phyloP scores from a whole-genome alignment of 92 coral and sea anemone genomes.

The Blastomussa wellsi region DNA sequence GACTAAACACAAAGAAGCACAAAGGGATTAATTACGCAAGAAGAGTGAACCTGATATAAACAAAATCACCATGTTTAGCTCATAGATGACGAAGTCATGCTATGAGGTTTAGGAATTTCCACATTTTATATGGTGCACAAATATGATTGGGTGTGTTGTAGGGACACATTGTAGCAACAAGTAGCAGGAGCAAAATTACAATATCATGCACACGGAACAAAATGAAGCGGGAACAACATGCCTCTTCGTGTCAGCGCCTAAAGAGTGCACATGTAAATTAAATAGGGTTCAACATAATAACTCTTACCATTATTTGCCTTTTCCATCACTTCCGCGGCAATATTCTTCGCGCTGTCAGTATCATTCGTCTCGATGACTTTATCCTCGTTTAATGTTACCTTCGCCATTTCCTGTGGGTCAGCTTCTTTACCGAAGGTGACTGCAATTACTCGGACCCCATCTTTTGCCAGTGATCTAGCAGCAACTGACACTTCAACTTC shows the following conservation, averaged over 20 bases:
- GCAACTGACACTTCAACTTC: constrained; percentile 53
- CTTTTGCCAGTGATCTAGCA: constrained; percentile 57
- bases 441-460: constrained; percentile 71
- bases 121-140: no score
- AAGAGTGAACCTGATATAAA: neutral
- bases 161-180: no score
- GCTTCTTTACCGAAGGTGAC: constrained; percentile 75
- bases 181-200: no score
- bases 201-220: no score
- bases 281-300: neutral
- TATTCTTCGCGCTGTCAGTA: constrained; percentile 43
- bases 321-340: constrained; percentile 62
- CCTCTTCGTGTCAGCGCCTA: no score
- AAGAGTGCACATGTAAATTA: no score
- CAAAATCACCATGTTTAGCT: no score
- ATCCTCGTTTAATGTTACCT: constrained; percentile 53
- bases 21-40: neutral
- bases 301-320: constrained; percentile 59
- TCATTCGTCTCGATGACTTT: constrained; percentile 60
- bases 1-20: neutral
- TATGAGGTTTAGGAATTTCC: no score
- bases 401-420: constrained; percentile 63
- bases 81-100: no score
- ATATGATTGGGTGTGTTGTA: no score
- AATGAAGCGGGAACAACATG: no score